These are phyloP conservation scores for Cichladusa arquata DNA, from an alignment of 2,113 vertebrate genomes.

Conservation along the genomic window DNA sequence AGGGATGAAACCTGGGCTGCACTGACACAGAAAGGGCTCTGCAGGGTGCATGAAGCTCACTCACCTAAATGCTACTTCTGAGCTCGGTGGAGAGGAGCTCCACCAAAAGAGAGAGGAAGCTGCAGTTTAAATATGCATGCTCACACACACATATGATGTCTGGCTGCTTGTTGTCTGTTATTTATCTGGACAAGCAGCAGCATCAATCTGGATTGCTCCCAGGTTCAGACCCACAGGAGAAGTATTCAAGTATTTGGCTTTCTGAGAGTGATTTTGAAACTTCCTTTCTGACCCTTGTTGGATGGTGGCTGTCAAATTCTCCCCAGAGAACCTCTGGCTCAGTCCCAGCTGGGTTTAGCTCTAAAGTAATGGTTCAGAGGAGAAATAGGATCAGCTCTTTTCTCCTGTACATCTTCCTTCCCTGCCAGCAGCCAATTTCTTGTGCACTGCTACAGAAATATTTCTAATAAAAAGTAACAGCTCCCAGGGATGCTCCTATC, in stretches of 20 bases:
- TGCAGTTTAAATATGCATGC: background rate
- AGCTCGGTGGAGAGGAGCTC: background rate
- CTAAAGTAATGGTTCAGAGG: background rate
- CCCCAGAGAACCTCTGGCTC: background rate
- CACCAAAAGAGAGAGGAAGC: background rate
- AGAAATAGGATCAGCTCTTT: background rate
- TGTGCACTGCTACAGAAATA: background rate
- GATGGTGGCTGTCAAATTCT: background rate
- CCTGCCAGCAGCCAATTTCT: constrained; percentile 1
- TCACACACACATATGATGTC: background rate
- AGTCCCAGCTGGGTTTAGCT: background rate
- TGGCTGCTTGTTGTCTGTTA: background rate
- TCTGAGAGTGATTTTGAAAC: background rate
- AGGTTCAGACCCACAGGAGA: background rate
- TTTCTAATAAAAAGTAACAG: constrained; percentile 34
- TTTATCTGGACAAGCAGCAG: background rate
- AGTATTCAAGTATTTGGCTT: background rate
- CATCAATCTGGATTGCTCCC: background rate
- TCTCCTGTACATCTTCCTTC: background rate
- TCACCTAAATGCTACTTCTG: background rate
- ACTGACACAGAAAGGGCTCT: background rate
- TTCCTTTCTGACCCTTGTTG: background rate
- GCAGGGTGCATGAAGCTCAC: background rate
- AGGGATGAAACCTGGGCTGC: background rate
- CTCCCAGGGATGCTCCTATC: constrained; percentile 13